phyloP scores from a whole-genome alignment of 2,113 vertebrate species.

The Dicentrarchus labrax region DNA sequence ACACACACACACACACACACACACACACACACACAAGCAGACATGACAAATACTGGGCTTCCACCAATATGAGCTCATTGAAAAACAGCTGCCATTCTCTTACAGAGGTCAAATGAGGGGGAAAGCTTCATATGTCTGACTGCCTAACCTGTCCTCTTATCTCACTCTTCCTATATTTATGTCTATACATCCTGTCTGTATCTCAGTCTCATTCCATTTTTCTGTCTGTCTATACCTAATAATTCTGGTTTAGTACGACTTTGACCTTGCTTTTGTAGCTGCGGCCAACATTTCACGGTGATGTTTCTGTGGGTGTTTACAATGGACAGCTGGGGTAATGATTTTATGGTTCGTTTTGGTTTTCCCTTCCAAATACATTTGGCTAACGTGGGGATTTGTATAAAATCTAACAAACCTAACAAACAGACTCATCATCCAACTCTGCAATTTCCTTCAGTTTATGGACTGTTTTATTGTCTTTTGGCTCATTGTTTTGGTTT shows the following conservation, averaged over 20 bases:
- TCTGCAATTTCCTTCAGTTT: too few species aligned
- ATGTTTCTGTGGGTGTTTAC: too few species aligned
- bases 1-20: conserved; percentile 43
- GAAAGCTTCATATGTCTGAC: conserved; percentile 6
- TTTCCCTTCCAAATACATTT: too few species aligned
- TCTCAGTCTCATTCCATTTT: not conserved
- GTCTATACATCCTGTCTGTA: not conserved
- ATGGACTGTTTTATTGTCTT: too few species aligned
- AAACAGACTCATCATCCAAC: too few species aligned
- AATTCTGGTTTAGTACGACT: not conserved
- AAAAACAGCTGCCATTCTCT: conserved; percentile 76
- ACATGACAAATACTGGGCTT: conserved; percentile 75
- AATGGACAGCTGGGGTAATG: not conserved
- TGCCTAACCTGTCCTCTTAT: conserved; percentile 41
- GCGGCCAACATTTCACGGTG: not conserved
- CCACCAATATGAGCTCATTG: conserved; percentile 76
- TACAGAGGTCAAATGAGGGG: conserved; percentile 62
- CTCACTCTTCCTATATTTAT: conserved; percentile 15
- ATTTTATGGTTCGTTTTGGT: not conserved
- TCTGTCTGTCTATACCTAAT: not conserved
- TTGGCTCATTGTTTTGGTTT: too few species aligned
- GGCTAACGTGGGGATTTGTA: too few species aligned
- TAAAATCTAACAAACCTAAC: too few species aligned
- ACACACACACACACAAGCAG: conserved; percentile 46
- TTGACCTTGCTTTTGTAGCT: not conserved